Evolutionary conservation across 2,888 invertebrate genomes (phyloP).

Genomic region (Morpho achilles): DNA sequence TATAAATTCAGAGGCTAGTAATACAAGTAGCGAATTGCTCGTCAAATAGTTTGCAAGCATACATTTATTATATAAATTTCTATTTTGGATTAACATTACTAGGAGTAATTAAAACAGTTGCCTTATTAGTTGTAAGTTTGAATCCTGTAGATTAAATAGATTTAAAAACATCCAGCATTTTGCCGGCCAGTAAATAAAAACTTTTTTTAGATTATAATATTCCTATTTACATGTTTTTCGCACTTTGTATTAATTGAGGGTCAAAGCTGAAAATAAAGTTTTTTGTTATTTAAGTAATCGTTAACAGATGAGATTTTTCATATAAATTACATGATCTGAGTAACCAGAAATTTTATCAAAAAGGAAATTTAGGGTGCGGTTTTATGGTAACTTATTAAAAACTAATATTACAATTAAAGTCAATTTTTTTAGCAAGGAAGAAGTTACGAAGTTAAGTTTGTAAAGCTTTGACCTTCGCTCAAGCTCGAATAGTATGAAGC

Average conservation of each 20-base stretch:
- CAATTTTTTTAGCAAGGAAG: too few species aligned
- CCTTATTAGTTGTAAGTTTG: constrained; percentile 7
- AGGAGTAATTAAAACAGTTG: not conserved
- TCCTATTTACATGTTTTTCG: constrained; percentile 21
- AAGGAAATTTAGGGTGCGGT: too few species aligned
- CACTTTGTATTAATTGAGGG: constrained; percentile 5
- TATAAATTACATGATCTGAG: too few species aligned
- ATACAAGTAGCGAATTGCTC: too few species aligned
- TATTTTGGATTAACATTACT: not conserved
- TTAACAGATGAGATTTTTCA: not conserved
- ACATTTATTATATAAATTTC: too few species aligned
- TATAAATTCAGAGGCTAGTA: too few species aligned
- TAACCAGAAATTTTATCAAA: too few species aligned
- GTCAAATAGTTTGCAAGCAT: too few species aligned
- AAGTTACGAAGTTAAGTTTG: not conserved
- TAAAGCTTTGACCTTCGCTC: not conserved
- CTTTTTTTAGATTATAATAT: constrained; percentile 18
- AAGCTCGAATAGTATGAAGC: not conserved
- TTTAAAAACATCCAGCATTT: constrained; percentile 42
- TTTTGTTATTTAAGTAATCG: not conserved
- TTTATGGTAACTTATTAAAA: too few species aligned
- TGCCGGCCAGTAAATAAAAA: constrained; percentile 56
- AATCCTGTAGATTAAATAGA: constrained; percentile 14
- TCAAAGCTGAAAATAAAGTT: constrained; percentile 1
- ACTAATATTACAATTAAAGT: too few species aligned